phyloP scores from a whole-genome alignment of 2,888 invertebrate genomes.

The Watsonalla cultraria region DNA sequence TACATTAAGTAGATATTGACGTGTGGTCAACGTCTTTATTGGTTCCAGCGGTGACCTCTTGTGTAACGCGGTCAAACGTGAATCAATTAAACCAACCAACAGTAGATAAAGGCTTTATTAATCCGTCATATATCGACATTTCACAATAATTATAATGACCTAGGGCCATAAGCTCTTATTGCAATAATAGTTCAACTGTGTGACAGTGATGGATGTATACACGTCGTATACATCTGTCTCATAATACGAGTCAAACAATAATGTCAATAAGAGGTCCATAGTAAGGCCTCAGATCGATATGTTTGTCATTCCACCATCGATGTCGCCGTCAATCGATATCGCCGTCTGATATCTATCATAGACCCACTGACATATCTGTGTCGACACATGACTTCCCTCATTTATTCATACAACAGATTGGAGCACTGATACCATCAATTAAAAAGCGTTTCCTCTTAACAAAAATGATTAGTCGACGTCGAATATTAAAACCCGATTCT shows the following conservation, averaged over 20 bases:
- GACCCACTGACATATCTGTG: slow-evolving; percentile 1
- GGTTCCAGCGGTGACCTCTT: slow-evolving; percentile 19
- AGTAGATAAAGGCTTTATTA: slow-evolving; percentile 20
- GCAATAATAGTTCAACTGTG: too few species aligned
- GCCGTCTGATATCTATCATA: not conserved
- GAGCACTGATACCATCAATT: not conserved
- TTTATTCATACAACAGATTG: slow-evolving; percentile 6
- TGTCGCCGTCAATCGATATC: not conserved
- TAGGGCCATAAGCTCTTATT: too few species aligned
- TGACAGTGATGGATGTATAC: too few species aligned
- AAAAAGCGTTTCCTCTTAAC: too few species aligned
- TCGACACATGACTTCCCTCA: not conserved
- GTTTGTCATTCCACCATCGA: slow-evolving; percentile 3
- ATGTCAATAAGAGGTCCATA: too few species aligned
- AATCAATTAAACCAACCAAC: slow-evolving; percentile 21
- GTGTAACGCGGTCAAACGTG: slow-evolving; percentile 23
- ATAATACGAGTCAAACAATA: too few species aligned
- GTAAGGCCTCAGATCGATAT: not conserved
- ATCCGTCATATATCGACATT: slow-evolving; percentile 25
- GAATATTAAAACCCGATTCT: not conserved
- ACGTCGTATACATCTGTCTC: too few species aligned
- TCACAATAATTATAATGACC: slow-evolving; percentile 8
- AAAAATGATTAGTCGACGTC: too few species aligned
- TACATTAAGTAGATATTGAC: slow-evolving; percentile 7
- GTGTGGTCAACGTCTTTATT: slow-evolving; percentile 6